phyloP scores from a whole-genome alignment of 2,888 invertebrate species.

The Resseliella maxima region DNA sequence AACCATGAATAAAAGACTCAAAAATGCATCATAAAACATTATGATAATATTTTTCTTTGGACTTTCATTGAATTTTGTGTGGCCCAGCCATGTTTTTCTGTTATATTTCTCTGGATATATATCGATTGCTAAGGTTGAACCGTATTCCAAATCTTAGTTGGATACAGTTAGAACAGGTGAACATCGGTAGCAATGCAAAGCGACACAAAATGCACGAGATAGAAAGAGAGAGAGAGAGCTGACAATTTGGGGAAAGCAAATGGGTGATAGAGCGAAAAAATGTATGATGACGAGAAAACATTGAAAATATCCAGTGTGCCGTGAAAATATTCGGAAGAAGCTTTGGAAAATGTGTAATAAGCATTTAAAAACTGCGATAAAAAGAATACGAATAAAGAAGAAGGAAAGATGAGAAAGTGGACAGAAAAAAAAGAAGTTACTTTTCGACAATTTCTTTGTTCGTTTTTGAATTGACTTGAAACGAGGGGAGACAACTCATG shows the following conservation, averaged over 20 bases:
- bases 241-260: no score
- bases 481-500: not conserved
- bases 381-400: no score
- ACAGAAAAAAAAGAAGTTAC: not conserved
- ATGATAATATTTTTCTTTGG: not conserved
- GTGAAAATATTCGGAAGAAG: not conserved
- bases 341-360: not conserved
- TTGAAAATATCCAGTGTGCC: not conserved
- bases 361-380: no score
- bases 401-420: no score
- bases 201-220: not conserved
- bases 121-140: not conserved
- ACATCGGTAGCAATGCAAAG: no score
- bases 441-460: not conserved
- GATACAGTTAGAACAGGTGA: not conserved
- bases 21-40: conserved; percentile 6
- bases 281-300: no score
- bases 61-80: not conserved
- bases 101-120: not conserved
- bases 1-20: not conserved
- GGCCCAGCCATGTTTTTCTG: not conserved
- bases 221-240: no score
- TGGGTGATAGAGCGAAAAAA: not conserved
- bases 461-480: not conserved
- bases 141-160: not conserved